phyloP scores from a whole-genome alignment of 2,797 vertebrate genomes.

The Rousettus madagascariensis region DNA sequence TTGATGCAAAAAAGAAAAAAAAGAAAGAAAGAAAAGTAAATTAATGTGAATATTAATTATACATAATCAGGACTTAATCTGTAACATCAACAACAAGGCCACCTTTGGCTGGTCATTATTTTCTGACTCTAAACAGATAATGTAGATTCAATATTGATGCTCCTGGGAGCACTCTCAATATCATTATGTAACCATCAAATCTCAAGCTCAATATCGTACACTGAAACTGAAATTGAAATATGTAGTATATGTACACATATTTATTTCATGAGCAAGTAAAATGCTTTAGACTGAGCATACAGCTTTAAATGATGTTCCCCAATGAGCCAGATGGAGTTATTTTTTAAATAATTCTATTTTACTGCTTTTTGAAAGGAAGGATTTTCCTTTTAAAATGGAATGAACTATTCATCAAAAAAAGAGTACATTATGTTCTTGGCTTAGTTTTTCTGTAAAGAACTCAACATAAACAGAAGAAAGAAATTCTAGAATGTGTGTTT shows the following conservation, averaged over 20 bases:
- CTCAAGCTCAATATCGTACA: not conserved
- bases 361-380: slow-evolving; percentile 38
- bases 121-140: not conserved
- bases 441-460: slow-evolving; percentile 42
- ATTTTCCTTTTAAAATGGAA: slow-evolving; percentile 54
- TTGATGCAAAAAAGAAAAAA: not conserved
- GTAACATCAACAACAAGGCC: not conserved
- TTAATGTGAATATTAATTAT: not conserved
- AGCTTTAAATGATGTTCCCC: slow-evolving; percentile 5
- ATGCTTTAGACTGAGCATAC: not conserved
- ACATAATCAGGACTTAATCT: not conserved
- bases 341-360: slow-evolving; percentile 52
- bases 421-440: slow-evolving; percentile 31
- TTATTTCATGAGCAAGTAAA: slow-evolving; percentile 40
- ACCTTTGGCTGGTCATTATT: not conserved
- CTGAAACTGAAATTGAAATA: not conserved
- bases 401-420: slow-evolving; percentile 41
- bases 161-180: not conserved
- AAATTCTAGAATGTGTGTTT: slow-evolving; percentile 1
- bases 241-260: not conserved
- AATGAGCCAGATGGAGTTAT: slow-evolving; percentile 23
- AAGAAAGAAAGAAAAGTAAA: not conserved
- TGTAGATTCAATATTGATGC: not conserved
- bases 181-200: not conserved
- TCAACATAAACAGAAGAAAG: slow-evolving; percentile 53